Evolutionary conservation across 2,113 vertebrate genomes (phyloP), one percentile per base, ranked within the genome.

Genomic region (Syrrhaptes paradoxus): DNA sequence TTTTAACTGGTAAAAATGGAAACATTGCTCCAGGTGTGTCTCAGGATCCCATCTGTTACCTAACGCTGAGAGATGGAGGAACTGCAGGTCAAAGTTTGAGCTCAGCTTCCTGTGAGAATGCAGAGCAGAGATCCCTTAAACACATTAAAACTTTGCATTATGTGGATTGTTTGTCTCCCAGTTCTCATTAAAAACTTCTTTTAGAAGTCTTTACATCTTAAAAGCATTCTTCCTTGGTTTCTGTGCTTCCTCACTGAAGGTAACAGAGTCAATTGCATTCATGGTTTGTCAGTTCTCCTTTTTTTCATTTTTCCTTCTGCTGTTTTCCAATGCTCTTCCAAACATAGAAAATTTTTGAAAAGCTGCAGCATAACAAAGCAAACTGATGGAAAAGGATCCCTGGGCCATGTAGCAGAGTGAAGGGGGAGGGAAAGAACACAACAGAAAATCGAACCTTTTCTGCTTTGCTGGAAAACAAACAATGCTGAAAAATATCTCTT

Each of bases 41-140:
- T 78, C 10, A 38, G 48, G 26, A 31, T 67, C 62, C 54, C n/a
- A 70, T 90, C 62, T 79, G 75, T 83, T 80, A 90, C 90, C 88
- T 79, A 82, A 72, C 73, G 75, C 63, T 85, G 78, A 84, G 62
- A 92, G 75, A 88, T 54, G 75, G 55, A 92, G 21, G 63, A 93
- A 75, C 11, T 5, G 13, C 28, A 94, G 90, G 85, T 94, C 88
- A 77, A 62, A 80, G 67, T 86, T 66, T n/a, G 63, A 86, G 51
- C 46, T 73, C 71, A 76, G 87, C 45, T 85, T 88, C 82, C 87
- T 93, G 71, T 91, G 93, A 95, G 88, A 91, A 91, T 94, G 55
- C 49, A 65, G 63, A 84, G 38, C 4, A 0, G 6, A 90, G 72
- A 77, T 80, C 90, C 59, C 76, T 81, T 29, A 66, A 94, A 29